Evolutionary conservation across 2,888 invertebrate species (phyloP).

Genomic region (Gari tellinella): DNA sequence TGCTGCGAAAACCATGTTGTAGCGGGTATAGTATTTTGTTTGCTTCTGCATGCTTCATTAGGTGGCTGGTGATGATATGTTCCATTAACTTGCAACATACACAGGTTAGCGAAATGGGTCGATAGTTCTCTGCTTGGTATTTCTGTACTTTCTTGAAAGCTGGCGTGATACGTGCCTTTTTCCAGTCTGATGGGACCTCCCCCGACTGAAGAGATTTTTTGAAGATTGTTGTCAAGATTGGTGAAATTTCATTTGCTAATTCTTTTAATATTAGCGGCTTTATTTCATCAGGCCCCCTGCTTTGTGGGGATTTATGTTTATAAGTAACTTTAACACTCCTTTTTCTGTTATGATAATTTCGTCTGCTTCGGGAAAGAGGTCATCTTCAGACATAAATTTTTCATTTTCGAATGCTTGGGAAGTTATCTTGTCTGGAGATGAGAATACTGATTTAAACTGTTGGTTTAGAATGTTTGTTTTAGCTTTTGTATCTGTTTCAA

Average conservation of each 20-base stretch:
- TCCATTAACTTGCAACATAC: neutral
- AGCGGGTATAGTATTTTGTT: neutral
- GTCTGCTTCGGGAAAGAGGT: neutral
- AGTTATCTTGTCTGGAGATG: neutral
- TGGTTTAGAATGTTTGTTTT: neutral
- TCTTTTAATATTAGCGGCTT: neutral
- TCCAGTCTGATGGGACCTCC: neutral
- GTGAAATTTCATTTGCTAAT: too few species aligned
- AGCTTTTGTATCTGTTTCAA: neutral
- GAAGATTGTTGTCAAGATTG: too few species aligned
- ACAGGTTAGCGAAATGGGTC: slow-evolving; percentile 2
- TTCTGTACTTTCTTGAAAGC: neutral
- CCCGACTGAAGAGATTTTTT: neutral
- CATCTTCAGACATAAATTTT: neutral
- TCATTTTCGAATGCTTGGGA: neutral
- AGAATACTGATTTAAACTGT: neutral
- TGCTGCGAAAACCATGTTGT: neutral
- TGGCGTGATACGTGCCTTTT: neutral
- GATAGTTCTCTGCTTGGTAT: neutral
- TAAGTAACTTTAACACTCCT: neutral
- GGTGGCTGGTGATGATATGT: neutral
- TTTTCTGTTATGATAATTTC: neutral
- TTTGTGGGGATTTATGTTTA: neutral
- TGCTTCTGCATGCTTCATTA: neutral
- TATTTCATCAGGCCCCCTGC: neutral